Evolutionary conservation across 2,888 invertebrate genomes (phyloP), one percentile per base, ranked within the genome.

Genomic region (Lampropteryx suffumata): DNA sequence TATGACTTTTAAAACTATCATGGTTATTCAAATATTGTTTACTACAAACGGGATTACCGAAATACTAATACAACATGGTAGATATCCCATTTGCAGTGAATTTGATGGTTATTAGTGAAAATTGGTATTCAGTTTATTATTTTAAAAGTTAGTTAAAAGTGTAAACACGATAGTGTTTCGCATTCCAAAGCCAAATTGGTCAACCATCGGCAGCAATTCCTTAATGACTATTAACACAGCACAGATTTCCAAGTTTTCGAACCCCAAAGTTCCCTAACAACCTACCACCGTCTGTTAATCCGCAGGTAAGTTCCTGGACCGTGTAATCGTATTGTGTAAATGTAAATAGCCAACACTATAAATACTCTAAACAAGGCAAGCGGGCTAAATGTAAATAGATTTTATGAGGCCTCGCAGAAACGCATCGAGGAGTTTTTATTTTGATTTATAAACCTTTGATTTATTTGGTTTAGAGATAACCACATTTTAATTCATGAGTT

Each of bases 261-360:
- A 48, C 50, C 59, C 52, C 35, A 51, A 57, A 61, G 57, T 56
- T 62, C 43, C 29, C 28, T 40, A 46, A 50, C 50, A 42, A 53
- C 34, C 40, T 50, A 21, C 34, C 12, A 26, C 30, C 32, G 26
- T 34, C 26, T 36, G 53, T 54, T 55, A 56, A 57, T 56, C 45
- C 41, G 41, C 45, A 56, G 54, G 57, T 56, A 48, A 52, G 53
- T 55, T 57, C 48, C 46, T 44, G 45, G 37, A 55, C 49, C 56
- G 54, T 53, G 50, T 50, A 53, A 55, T 58, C 52, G 48, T 47
- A 53, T 58, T 58, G 58, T 59, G 53, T 52, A 59, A 48, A 48
- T 40, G 49, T 56, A 55, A 58, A 56, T 51, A 55, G 46, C 37
- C 39, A 32, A 29, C 44, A 43, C 44, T 55, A 54, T 57, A 57